A percentile compares a stretch with the other conserved stretches of the same genome.
Conservation (phyloP, 2,113 vertebrate species). For the Grallaria varia region DNA sequence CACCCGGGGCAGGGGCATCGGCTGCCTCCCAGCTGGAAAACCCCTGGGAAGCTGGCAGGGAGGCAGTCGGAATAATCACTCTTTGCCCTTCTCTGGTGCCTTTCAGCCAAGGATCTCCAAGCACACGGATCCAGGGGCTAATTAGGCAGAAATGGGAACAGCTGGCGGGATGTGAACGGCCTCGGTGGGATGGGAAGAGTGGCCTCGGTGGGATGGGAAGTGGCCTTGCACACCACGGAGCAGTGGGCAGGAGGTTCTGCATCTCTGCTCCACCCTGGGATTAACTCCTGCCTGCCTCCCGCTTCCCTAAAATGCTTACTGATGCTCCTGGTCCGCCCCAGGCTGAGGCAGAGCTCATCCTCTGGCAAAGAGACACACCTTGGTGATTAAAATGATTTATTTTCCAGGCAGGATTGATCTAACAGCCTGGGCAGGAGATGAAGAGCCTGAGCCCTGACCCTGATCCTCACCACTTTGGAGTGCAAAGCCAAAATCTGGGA, state of each 20-base stretch:
- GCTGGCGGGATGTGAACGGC: neutral
- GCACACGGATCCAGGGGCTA: neutral
- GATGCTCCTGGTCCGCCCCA: neutral
- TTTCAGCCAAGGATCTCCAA: slow-evolving; percentile 6
- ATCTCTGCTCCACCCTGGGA: neutral
- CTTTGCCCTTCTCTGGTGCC: slow-evolving; percentile 21
- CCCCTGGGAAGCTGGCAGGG: neutral
- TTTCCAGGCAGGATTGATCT: neutral
- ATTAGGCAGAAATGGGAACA: slow-evolving; percentile 18
- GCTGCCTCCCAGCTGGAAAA: neutral
- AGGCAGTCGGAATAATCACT: neutral
- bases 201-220: neutral
- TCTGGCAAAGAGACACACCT: neutral
- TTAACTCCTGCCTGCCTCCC: neutral
- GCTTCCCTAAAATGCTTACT: neutral
- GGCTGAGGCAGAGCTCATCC: neutral
- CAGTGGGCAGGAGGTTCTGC: neutral
- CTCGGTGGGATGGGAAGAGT: neutral
- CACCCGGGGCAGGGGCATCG: neutral
- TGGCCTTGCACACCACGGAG: neutral
- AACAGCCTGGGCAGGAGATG: neutral
- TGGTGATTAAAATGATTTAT: accelerated
- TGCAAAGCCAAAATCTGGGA: neutral
- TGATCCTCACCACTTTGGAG: neutral
- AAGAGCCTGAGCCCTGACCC: neutral